These are phyloP conservation scores for Eulemur macaco DNA, from an alignment of 2,113 vertebrate species.

Conservation along the genomic window DNA sequence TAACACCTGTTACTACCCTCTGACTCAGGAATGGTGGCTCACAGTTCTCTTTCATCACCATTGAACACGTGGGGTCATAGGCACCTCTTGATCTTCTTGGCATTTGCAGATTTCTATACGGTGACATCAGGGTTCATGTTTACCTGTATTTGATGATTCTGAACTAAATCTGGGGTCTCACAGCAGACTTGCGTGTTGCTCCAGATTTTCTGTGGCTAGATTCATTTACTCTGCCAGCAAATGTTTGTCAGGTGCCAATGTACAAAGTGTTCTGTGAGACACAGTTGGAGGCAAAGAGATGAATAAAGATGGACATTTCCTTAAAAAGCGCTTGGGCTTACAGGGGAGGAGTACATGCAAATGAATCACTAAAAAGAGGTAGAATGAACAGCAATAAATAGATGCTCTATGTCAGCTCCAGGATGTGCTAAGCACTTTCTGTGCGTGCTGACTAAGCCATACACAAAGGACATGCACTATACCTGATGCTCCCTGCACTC, in stretches of 20 bases:
- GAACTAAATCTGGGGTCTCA: neutral
- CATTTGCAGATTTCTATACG: neutral
- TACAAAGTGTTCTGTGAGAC: neutral
- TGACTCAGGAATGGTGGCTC: neutral
- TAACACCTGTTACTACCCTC: neutral
- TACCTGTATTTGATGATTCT: neutral
- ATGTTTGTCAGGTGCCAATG: neutral
- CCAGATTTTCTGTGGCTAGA: neutral
- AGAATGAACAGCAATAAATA: accelerated
- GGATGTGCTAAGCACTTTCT: neutral
- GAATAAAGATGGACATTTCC: neutral
- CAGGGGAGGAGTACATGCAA: neutral
- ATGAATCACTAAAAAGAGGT: neutral
- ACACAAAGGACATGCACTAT: accelerated
- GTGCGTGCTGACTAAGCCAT: neutral
- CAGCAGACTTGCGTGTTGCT: neutral
- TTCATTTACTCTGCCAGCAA: neutral
- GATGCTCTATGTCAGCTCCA: neutral
- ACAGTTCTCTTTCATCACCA: neutral
- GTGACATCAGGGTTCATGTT: neutral
- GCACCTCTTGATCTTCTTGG: neutral
- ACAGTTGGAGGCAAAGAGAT: neutral
- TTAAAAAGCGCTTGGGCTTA: neutral
- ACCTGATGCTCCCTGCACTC: no score
- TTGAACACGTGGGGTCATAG: neutral